Base-by-base conservation (phyloP, 2,113 vertebrate species). In the Abramis brama region DNA sequence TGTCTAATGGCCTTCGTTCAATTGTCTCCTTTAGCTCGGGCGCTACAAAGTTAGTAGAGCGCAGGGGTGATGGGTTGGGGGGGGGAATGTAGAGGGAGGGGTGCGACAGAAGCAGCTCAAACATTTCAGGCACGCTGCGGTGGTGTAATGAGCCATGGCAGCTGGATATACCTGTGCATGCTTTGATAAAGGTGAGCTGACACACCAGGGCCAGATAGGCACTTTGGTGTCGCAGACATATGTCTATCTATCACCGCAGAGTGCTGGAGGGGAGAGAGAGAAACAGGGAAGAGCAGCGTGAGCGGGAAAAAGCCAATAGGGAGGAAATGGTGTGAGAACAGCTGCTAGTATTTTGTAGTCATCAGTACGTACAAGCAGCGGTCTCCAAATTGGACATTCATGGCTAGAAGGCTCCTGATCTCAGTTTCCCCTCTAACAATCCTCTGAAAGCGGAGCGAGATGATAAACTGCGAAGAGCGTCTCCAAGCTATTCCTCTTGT, bases 151-250 rank as follows among this genome's bases (percentile, higher is more conserved):
- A 96, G 95, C 95, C 96, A 95, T 96, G 94, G 95, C 94, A 93
- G 93, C 94, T 95, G 95, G 96, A 96, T 96, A 96, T 97, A 97
- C 96, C 96, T 96, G 96, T 93, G 95, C 95, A 94, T 94, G 94
- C 95, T 96, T 96, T 97, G 96, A 97, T 97, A 97, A 96, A 97
- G 96, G 96, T 94, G 95, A 96, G 96, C 95, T 97, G 96, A 97
- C 96, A 96, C 92, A 94, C 94, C 50, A 94, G 95, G 95, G 96
- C 95, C 96, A 96, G 96, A 97, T 96, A 96, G 96, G 95, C 93
- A 95, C 95, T 95, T 96, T 96, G 95, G 96, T 96, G 95, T 60
- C 94, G 94, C 94, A 92, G 96, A 95, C 95, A 94, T 92, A 92
- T 94, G 95, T 95, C 95, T 92, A 92, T 94, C 96, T 95, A 95